Percentiles rank a stretch among this genome's conserved stretches.
Conservation (phyloP, 2,797 vertebrate species). For the Aphelocoma californica region DNA sequence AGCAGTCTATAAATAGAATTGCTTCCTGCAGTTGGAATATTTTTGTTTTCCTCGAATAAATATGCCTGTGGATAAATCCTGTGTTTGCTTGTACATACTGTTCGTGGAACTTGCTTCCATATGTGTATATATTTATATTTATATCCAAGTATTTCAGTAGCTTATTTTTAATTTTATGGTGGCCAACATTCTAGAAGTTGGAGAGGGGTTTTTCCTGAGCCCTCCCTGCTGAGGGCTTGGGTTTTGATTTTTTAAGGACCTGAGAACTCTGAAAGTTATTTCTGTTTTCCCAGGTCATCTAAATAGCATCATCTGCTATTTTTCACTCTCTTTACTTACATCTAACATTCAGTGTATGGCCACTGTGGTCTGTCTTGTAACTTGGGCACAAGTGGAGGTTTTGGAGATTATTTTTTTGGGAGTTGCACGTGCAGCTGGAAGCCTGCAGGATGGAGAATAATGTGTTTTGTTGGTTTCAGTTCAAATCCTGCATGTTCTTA, state of each 20-base stretch:
- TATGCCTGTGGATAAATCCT: not conserved
- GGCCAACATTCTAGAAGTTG: not conserved
- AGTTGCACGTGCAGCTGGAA: not conserved
- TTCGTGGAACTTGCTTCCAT: not conserved
- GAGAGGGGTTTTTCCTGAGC: not conserved
- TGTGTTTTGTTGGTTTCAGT: not conserved
- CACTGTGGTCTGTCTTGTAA: not conserved
- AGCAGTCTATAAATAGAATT: not conserved
- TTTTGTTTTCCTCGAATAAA: not conserved
- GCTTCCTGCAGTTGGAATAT: not conserved
- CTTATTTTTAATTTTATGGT: not conserved
- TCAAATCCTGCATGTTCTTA: not conserved
- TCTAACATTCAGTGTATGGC: not conserved
- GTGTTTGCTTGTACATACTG: not conserved
- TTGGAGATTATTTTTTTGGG: not conserved
- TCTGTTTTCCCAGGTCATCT: constrained; percentile 25
- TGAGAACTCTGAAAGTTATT: not conserved
- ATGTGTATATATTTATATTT: not conserved
- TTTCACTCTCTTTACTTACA: not conserved
- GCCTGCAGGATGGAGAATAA: not conserved
- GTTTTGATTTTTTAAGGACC: not conserved
- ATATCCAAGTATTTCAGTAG: not conserved
- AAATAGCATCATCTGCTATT: constrained; percentile 34
- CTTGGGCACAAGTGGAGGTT: not conserved
- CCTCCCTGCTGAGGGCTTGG: not conserved